A percentile compares a stretch with the other conserved stretches of the same genome.
Evolutionary conservation across 2,797 vertebrate species (phyloP).

Genomic region (Danio tinwini): DNA sequence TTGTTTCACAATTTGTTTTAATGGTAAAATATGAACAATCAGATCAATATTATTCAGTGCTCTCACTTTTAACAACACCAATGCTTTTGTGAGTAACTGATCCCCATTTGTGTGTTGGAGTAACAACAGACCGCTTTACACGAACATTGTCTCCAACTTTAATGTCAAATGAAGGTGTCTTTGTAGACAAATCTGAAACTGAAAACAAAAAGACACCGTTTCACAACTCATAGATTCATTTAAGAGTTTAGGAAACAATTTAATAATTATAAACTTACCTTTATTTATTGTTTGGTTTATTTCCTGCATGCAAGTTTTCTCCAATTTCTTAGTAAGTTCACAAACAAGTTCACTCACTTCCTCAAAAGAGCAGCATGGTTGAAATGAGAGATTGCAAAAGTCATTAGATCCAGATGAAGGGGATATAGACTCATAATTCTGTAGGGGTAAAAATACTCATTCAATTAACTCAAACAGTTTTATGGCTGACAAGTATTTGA

Average conservation of each 20-base stretch:
- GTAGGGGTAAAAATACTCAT: neutral
- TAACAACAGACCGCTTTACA: conserved; percentile 39
- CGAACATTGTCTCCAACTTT: conserved; percentile 43
- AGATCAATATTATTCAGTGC: neutral
- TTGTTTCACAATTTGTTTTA: too few species aligned
- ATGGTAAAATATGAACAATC: neutral
- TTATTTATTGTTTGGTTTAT: conserved; percentile 20
- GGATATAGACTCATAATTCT: conserved; percentile 45
- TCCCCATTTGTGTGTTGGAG: conserved; percentile 48
- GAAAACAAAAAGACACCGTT: neutral
- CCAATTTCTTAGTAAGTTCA: conserved; percentile 41
- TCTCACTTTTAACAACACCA: conserved; percentile 41
- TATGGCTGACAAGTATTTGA: too few species aligned
- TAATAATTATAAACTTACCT: conserved; percentile 4
- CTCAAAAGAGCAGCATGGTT: conserved; percentile 21
- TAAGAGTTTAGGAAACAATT: neutral
- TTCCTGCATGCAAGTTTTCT: conserved; percentile 33
- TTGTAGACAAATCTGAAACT: conserved; percentile 21
- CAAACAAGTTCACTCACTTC: conserved; percentile 5
- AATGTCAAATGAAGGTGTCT: conserved; percentile 8
- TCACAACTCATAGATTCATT: neutral
- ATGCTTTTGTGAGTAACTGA: conserved; percentile 30
- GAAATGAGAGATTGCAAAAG: neutral
- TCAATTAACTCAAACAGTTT: too few species aligned
- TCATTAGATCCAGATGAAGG: conserved; percentile 15